These are phyloP conservation scores for Propithecus coquereli DNA, from an alignment of 2,113 vertebrate genomes.

Conservation along the genomic window DNA sequence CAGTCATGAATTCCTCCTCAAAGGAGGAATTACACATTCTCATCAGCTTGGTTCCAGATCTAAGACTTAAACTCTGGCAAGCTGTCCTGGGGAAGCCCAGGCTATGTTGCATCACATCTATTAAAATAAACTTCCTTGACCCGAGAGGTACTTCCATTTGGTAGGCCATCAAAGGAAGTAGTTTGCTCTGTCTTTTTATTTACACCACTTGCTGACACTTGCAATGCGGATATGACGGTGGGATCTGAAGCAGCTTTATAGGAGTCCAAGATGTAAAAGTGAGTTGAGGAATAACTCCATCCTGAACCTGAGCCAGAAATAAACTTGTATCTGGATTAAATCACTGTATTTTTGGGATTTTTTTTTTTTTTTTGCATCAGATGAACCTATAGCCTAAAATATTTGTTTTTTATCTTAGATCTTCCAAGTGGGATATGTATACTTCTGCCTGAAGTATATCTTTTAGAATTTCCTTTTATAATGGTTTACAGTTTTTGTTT, in stretches of 20 bases:
- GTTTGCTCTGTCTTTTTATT: too few relatives aligned
- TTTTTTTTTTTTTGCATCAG: not conserved
- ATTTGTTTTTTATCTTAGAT: not conserved
- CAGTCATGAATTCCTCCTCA: not conserved
- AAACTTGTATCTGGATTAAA: not conserved
- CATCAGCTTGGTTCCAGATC: not conserved
- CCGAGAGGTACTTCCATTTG: not conserved
- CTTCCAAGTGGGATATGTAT: not conserved
- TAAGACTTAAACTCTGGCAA: not conserved
- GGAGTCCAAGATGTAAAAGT: not conserved
- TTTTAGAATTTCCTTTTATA: conserved; percentile 7
- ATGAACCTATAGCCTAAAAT: not conserved
- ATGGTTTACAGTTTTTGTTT: not conserved
- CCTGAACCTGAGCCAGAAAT: not conserved
- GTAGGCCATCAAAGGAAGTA: not conserved
- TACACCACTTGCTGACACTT: not conserved
- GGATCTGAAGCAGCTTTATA: not conserved
- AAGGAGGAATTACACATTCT: not conserved
- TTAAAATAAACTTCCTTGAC: not conserved
- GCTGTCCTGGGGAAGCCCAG: not conserved
- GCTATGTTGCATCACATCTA: not conserved
- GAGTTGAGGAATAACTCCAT: not conserved
- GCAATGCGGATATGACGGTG: not conserved
- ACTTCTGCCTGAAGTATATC: not conserved
- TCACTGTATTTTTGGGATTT: not conserved